phyloP scores from a whole-genome alignment of 2,113 vertebrate species.

The Blennius ocellaris region DNA sequence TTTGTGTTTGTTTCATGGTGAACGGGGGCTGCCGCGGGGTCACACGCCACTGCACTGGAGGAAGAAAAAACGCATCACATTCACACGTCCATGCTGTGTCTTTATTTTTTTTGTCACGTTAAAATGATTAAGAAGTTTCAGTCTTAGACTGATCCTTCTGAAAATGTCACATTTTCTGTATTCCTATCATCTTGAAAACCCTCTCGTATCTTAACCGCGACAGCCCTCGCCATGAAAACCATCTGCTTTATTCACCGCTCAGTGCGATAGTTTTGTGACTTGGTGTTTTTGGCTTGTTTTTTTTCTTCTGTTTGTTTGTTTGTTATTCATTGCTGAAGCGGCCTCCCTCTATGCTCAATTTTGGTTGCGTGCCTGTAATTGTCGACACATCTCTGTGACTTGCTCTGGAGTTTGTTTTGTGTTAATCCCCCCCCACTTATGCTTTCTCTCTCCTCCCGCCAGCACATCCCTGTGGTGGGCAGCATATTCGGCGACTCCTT shows the following conservation, averaged over 20 bases:
- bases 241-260: constrained; percentile 59
- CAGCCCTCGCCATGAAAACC: constrained; percentile 43
- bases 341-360: neutral
- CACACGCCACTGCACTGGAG: neutral
- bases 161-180: neutral
- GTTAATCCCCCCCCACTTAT: too few relatives aligned
- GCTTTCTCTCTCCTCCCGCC: constrained; percentile 66
- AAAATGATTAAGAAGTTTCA: neutral
- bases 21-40: constrained; percentile 28
- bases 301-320: neutral
- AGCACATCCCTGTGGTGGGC: constrained; percentile 94
- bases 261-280: constrained; percentile 40
- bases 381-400: neutral
- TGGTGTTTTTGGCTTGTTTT: constrained; percentile 60
- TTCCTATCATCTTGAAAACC: neutral
- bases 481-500: constrained; percentile 96
- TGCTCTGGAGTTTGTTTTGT: constrained; percentile 17
- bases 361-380: neutral
- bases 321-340: constrained; percentile 45
- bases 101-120: neutral
- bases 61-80: neutral
- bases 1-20: constrained; percentile 27
- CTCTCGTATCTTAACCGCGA: constrained; percentile 1
- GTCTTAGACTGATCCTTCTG: neutral
- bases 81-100: neutral